Percentiles rank a stretch among this genome's conserved stretches.
These are phyloP conservation scores for Channa maculata DNA, from an alignment of 2,113 vertebrate genomes.

Conservation along the genomic window DNA sequence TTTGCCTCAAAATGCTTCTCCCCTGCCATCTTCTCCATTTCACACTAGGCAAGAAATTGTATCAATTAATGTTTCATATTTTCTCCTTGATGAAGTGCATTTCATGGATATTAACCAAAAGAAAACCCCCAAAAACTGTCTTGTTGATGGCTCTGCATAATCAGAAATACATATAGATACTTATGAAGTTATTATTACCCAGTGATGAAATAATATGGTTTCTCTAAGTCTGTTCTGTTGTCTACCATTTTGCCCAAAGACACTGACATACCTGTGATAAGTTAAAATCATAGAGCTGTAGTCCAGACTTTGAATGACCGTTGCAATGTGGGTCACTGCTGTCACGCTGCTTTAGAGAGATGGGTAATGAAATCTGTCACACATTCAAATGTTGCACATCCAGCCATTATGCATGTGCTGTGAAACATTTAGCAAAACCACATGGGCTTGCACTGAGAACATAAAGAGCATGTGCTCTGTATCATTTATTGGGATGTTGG, in stretches of 20 bases:
- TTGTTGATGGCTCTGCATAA: conserved; percentile 28
- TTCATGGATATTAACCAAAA: background rate
- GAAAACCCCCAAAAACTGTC: background rate
- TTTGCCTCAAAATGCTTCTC: conserved; percentile 8
- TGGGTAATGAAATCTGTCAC: background rate
- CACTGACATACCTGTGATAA: background rate
- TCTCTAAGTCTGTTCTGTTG: too few species aligned
- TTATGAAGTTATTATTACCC: too few species aligned
- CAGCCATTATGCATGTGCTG: background rate
- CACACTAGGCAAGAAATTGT: conserved; percentile 34
- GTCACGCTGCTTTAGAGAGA: background rate
- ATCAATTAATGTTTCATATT: conserved; percentile 34
- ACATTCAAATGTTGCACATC: background rate
- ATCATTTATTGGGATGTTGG: background rate
- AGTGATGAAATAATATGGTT: too few species aligned
- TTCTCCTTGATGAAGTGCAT: conserved; percentile 29
- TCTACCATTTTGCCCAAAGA: background rate
- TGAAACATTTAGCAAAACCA: background rate
- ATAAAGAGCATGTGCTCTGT: background rate
- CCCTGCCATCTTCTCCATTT: conserved; percentile 19
- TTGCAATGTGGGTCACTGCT: background rate
- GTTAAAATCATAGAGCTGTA: background rate
- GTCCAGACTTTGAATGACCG: background rate
- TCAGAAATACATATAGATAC: conserved; percentile 4
- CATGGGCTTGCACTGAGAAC: background rate